Conservation (phyloP, 2,888 invertebrate genomes). For the Proisotoma minuta region DNA sequence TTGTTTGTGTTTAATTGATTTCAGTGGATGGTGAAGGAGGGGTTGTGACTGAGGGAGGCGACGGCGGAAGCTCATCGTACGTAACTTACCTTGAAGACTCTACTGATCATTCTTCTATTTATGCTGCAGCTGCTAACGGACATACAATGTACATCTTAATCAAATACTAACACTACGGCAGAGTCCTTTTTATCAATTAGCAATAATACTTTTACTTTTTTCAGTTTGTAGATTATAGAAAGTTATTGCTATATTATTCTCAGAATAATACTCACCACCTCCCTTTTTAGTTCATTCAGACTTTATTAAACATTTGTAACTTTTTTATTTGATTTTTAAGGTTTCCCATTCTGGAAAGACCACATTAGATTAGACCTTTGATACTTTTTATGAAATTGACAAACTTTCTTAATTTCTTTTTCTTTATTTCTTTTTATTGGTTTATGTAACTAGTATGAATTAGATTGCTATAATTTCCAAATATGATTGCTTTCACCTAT, state of each 20-base stretch:
- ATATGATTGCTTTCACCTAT: too few relatives aligned
- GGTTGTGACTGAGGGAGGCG: slow-evolving; percentile 27
- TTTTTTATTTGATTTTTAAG: too few relatives aligned
- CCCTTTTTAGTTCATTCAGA: too few relatives aligned
- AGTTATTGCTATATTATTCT: too few relatives aligned
- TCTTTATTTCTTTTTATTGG: slow-evolving; percentile 13
- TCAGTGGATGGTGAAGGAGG: slow-evolving; percentile 48
- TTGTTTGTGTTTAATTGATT: slow-evolving; percentile 25
- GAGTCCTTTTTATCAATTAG: neutral
- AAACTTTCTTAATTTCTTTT: neutral
- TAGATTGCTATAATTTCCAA: too few relatives aligned
- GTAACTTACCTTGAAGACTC: slow-evolving; percentile 63
- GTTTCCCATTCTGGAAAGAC: too few relatives aligned
- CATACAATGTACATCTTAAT: slow-evolving; percentile 56
- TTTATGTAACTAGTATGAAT: too few relatives aligned
- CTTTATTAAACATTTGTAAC: too few relatives aligned
- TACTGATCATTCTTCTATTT: slow-evolving; percentile 58
- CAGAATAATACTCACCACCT: too few relatives aligned
- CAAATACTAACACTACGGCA: neutral
- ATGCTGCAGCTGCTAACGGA: slow-evolving; percentile 54
- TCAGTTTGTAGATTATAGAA: too few relatives aligned
- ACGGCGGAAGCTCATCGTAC: slow-evolving; percentile 56
- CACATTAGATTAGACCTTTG: neutral
- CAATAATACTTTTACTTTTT: neutral
- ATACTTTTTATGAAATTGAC: neutral